Conservation (phyloP, 2,113 vertebrate genomes). For the Cepphus grylle region DNA sequence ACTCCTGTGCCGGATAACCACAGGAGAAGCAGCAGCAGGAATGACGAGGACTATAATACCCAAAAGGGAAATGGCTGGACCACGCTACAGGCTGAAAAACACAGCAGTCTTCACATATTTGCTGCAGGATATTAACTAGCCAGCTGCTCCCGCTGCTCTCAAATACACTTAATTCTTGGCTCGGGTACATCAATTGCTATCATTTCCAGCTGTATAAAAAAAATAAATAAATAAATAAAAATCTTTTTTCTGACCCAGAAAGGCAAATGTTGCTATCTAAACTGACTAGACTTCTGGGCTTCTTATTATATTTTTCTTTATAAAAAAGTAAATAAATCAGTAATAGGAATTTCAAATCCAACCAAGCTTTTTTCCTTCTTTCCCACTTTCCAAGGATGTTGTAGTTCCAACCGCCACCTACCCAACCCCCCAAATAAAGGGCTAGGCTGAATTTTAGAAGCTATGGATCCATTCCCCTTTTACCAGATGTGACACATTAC, state of each 20-base stretch:
- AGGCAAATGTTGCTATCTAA: background rate
- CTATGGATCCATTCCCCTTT: background rate
- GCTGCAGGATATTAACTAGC: background rate
- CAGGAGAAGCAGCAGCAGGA: background rate
- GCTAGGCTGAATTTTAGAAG: background rate
- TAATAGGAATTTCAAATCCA: background rate
- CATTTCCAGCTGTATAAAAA: constrained; percentile 15
- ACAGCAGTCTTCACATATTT: background rate
- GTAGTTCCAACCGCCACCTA: background rate
- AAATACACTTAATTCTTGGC: background rate
- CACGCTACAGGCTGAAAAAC: background rate
- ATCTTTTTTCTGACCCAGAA: background rate
- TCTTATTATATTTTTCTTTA: background rate
- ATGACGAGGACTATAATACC: fast-evolving
- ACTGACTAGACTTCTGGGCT: background rate
- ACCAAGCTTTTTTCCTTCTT: background rate
- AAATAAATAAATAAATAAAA: background rate
- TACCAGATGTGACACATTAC: constrained; percentile 52
- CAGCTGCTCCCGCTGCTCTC: background rate
- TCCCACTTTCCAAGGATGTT: background rate
- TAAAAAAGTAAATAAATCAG: background rate
- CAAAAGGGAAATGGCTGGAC: background rate
- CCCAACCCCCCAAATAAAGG: background rate
- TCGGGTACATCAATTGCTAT: background rate
- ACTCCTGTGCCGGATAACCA: background rate